A percentile compares a stretch with the other conserved stretches of the same genome.
Conservation (phyloP, 2,113 vertebrate species). For the Hystrix brachyura region DNA sequence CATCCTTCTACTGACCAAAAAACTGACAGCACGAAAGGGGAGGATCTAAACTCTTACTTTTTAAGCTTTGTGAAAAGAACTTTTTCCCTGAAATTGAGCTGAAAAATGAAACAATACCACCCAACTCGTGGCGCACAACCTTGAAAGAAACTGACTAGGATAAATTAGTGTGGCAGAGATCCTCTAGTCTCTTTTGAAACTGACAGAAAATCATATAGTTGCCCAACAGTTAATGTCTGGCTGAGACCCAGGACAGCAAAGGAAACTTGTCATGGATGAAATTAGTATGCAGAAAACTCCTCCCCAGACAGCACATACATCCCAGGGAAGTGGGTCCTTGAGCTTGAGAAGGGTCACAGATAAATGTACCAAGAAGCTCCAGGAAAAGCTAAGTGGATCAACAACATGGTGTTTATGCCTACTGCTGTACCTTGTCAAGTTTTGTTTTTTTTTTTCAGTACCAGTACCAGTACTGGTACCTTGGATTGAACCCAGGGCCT, state of each 20-base stretch:
- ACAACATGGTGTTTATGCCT: neutral
- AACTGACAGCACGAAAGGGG: neutral
- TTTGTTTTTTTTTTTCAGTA: too few relatives aligned
- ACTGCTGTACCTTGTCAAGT: neutral
- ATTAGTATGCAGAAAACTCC: neutral
- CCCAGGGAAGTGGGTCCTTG: neutral
- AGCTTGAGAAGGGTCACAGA: neutral
- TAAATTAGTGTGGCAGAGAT: neutral
- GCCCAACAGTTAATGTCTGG: neutral
- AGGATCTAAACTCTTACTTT: neutral
- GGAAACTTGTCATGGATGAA: conserved; percentile 16
- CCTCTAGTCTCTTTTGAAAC: neutral
- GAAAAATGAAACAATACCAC: neutral
- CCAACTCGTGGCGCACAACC: neutral
- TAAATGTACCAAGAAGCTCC: neutral
- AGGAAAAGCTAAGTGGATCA: neutral
- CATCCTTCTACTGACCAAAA: conserved; percentile 36
- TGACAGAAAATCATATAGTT: neutral
- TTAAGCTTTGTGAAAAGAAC: conserved; percentile 31
- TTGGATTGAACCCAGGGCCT: too few relatives aligned
- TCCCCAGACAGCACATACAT: neutral
- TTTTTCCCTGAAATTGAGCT: conserved; percentile 39
- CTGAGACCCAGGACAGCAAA: neutral
- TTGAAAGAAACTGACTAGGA: neutral
- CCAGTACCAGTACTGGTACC: too few relatives aligned